Percentiles rank a stretch among this genome's conserved stretches.
Conservation (phyloP, 1,140 invertebrate species). For the Andricus grossulariae region DNA sequence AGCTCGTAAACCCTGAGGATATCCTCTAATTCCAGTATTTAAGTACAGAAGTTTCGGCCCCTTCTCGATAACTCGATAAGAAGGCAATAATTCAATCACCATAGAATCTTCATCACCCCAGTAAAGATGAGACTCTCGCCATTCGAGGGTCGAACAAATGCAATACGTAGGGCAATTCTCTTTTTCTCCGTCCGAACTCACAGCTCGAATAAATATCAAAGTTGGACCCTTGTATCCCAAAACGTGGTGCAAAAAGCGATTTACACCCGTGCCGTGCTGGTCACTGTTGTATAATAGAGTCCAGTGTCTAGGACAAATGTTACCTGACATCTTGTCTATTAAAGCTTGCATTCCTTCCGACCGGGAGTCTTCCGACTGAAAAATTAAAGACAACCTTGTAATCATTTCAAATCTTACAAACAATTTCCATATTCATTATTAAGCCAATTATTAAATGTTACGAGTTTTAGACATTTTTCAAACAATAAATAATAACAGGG, state of each 20-base stretch:
- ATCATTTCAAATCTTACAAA: not conserved
- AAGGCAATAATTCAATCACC: conserved; percentile 87
- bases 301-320: conserved; percentile 85
- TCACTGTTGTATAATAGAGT: conserved; percentile 88
- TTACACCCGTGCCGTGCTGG: conserved; percentile 89
- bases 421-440: too few species aligned
- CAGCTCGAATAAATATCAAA: conserved; percentile 83
- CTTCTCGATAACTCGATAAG: conserved; percentile 82
- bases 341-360: conserved; percentile 66
- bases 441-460: too few species aligned
- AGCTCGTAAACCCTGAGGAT: conserved; percentile 88
- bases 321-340: conserved; percentile 66
- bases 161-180: conserved; percentile 83
- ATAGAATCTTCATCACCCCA: conserved; percentile 88
- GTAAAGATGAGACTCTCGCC: conserved; percentile 90
- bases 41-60: conserved; percentile 88
- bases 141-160: conserved; percentile 86
- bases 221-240: conserved; percentile 90
- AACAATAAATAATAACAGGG: too few species aligned
- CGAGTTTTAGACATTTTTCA: too few species aligned
- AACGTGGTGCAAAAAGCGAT: conserved; percentile 92
- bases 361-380: conserved; percentile 63
- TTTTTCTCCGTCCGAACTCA: conserved; percentile 67
- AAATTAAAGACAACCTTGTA: conserved; percentile 25
- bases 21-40: conserved; percentile 88